These are phyloP conservation scores for Hyalella azteca DNA, from an alignment of 2,888 invertebrate genomes.

Conservation along the genomic window DNA sequence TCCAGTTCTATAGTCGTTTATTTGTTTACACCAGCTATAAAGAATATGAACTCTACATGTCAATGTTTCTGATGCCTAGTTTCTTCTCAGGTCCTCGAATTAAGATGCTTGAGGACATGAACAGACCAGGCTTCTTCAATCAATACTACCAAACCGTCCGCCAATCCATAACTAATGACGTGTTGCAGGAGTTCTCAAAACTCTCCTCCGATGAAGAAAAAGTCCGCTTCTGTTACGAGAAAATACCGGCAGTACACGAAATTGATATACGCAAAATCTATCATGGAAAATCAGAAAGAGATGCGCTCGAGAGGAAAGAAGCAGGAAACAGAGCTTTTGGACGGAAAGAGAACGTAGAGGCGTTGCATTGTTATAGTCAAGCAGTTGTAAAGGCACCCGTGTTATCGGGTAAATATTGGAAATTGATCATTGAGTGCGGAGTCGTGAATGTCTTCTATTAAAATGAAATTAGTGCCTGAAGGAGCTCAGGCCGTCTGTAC, in stretches of 20 bases:
- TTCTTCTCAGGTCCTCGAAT: not conserved
- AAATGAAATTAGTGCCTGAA: not conserved
- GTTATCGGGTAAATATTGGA: constrained; percentile 59
- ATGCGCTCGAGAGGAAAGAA: constrained; percentile 57
- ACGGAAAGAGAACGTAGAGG: constrained; percentile 57
- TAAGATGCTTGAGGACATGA: constrained; percentile 53
- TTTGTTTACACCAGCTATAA: no score
- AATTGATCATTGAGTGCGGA: constrained; percentile 52
- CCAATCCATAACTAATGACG: constrained; percentile 67
- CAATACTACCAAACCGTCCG: constrained; percentile 71
- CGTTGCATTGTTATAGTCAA: constrained; percentile 58
- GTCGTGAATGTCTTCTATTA: not conserved
- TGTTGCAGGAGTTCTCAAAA: constrained; percentile 71
- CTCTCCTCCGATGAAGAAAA: constrained; percentile 72
- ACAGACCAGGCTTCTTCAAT: constrained; percentile 67
- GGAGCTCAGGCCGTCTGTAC: not conserved
- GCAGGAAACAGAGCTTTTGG: constrained; percentile 58
- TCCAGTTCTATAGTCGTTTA: no score
- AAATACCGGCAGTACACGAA: constrained; percentile 61
- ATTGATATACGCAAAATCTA: constrained; percentile 63
- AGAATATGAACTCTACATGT: no score
- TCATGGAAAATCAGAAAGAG: constrained; percentile 67
- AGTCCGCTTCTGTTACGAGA: constrained; percentile 67
- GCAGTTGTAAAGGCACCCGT: constrained; percentile 58
- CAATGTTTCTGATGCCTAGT: no score